Evolutionary conservation across 2,113 vertebrate species (phyloP).

Genomic region (Opisthocomus hoazin): DNA sequence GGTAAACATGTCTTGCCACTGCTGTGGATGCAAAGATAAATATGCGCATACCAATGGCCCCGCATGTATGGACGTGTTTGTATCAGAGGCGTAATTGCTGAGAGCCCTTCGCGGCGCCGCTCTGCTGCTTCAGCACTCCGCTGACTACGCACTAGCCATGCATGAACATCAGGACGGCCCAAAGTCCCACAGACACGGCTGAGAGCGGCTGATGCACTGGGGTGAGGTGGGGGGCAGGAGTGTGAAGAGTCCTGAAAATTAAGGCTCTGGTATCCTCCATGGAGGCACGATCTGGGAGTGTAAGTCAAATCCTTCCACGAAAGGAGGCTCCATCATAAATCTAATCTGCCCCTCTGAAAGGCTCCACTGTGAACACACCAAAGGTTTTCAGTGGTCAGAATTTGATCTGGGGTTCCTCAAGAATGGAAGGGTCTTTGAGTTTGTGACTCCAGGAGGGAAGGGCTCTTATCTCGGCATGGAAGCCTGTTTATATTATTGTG

Average conservation of each 20-base stretch:
- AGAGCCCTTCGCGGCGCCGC: background rate
- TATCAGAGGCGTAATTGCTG: conserved; percentile 39
- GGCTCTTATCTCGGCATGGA: background rate
- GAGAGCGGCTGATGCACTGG: background rate
- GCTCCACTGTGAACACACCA: background rate
- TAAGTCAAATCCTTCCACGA: background rate
- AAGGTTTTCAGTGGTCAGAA: background rate
- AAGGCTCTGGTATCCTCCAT: background rate
- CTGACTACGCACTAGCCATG: background rate
- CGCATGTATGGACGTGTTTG: conserved; percentile 36
- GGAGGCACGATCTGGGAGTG: background rate
- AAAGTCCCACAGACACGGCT: background rate
- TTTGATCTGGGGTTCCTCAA: background rate
- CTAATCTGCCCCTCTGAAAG: background rate
- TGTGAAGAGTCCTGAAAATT: background rate
- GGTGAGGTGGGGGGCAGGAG: background rate
- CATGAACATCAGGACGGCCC: background rate
- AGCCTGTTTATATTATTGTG: background rate
- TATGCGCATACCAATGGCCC: conserved; percentile 61
- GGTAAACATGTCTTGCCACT: conserved; percentile 41
- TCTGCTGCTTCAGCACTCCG: conserved; percentile 32
- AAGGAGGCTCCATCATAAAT: background rate
- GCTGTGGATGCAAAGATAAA: conserved; percentile 54
- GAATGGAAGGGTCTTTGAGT: background rate
- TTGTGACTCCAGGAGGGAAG: background rate